These are phyloP conservation scores for Hesperophylax magnus DNA, from an alignment of 1,140 invertebrate species.

Conservation along the genomic window DNA sequence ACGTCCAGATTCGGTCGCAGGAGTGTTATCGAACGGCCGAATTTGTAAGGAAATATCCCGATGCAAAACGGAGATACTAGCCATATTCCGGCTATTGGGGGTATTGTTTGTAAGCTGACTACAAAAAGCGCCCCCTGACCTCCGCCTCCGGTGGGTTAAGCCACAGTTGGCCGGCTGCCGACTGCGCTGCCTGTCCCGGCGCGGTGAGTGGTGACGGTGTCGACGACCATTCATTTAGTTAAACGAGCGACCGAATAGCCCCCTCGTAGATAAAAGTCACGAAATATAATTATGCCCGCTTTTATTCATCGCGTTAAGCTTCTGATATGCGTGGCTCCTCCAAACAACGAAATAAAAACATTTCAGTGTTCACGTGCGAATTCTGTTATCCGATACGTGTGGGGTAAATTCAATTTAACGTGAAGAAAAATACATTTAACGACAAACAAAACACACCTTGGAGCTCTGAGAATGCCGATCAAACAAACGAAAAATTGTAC, in stretches of 20 bases:
- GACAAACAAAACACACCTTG: no score
- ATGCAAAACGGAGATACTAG: background rate
- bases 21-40: no score
- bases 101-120: background rate
- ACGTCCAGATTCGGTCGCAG: no score
- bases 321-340: slow-evolving; percentile 25
- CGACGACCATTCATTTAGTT: slow-evolving; percentile 30
- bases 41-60: background rate
- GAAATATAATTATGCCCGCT: slow-evolving; percentile 36
- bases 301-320: slow-evolving; percentile 36
- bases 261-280: slow-evolving; percentile 37
- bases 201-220: background rate
- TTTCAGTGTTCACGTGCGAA: background rate
- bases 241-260: slow-evolving; percentile 26
- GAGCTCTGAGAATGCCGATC: no score
- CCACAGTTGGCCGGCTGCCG: background rate
- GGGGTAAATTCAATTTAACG: background rate
- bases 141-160: background rate
- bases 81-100: background rate
- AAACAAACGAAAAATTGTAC: no score
- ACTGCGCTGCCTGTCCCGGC: background rate
- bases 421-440: background rate
- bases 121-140: background rate
- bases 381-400: slow-evolving; percentile 17
- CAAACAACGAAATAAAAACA: slow-evolving; percentile 30